Conservation (phyloP, 2,113 vertebrate species). For the Paraplagusia blochii region DNA sequence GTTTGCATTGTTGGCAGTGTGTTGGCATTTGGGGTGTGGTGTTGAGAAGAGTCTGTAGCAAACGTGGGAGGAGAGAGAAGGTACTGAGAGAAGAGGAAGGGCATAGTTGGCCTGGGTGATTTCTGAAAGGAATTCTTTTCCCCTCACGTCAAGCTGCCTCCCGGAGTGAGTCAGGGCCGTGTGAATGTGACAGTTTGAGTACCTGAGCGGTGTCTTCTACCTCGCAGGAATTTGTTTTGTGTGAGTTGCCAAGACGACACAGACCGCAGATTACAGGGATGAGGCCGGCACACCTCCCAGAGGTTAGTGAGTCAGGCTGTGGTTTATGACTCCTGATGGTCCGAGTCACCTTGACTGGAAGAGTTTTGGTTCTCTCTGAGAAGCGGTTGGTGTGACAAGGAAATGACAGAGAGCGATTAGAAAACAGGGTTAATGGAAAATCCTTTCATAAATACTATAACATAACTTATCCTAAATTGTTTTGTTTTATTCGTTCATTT, state of each 20-base stretch:
- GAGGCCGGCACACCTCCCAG: slow-evolving; percentile 64
- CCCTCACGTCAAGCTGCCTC: slow-evolving; percentile 62
- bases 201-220: slow-evolving; percentile 58
- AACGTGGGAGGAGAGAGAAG: slow-evolving; percentile 66
- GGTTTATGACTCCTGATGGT: slow-evolving; percentile 66
- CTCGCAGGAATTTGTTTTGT: slow-evolving; percentile 62
- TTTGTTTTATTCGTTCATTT: too few species aligned
- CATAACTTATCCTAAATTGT: too few species aligned
- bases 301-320: slow-evolving; percentile 68
- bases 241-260: slow-evolving; percentile 61
- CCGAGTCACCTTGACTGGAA: slow-evolving; percentile 66
- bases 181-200: slow-evolving; percentile 53
- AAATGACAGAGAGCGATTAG: neutral
- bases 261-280: slow-evolving; percentile 77
- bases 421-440: neutral
- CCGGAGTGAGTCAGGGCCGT: slow-evolving; percentile 55
- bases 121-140: slow-evolving; percentile 73
- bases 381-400: slow-evolving; percentile 5
- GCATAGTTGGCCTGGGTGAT: slow-evolving; percentile 49
- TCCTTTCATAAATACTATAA: too few species aligned
- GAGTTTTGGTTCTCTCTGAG: slow-evolving; percentile 1
- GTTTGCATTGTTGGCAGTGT: slow-evolving; percentile 42
- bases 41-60: slow-evolving; percentile 61
- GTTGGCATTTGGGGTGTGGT: slow-evolving; percentile 70
- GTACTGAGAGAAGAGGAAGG: slow-evolving; percentile 57